These are phyloP conservation scores for Rhabdomys pumilio DNA, from an alignment of 2,797 vertebrate genomes.

Conservation along the genomic window DNA sequence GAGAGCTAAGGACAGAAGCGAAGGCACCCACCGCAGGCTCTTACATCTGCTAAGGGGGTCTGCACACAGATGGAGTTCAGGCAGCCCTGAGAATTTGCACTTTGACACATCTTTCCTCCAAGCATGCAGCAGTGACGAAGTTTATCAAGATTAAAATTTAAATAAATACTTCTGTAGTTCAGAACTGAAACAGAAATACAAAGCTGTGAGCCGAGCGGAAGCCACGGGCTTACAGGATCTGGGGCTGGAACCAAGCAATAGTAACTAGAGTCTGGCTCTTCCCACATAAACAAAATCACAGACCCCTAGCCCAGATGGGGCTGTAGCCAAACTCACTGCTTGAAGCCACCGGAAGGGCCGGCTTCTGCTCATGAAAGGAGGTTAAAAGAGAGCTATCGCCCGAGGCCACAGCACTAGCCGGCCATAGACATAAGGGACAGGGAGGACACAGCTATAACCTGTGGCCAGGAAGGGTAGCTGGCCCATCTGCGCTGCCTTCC, in stretches of 20 bases:
- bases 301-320: conserved; percentile 35
- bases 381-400: conserved; percentile 8
- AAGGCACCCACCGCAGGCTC: neutral
- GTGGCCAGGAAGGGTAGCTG: neutral
- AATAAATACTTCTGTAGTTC: conserved; percentile 70
- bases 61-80: neutral
- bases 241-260: conserved; percentile 46
- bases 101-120: conserved; percentile 53
- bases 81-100: conserved; percentile 17
- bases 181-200: conserved; percentile 55
- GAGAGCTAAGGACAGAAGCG: neutral
- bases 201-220: conserved; percentile 59
- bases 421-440: neutral
- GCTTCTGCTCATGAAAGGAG: conserved; percentile 8
- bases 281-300: conserved; percentile 73
- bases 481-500: neutral
- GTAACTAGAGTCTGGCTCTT: conserved; percentile 57
- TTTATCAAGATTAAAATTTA: conserved; percentile 69
- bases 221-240: conserved; percentile 57
- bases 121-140: conserved; percentile 40
- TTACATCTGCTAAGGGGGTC: neutral
- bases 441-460: neutral
- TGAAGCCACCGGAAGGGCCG: conserved; percentile 62
- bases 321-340: conserved; percentile 70
- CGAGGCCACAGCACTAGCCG: neutral